Conservation (phyloP, 2,113 vertebrate species). For the Thymallus thymallus region DNA sequence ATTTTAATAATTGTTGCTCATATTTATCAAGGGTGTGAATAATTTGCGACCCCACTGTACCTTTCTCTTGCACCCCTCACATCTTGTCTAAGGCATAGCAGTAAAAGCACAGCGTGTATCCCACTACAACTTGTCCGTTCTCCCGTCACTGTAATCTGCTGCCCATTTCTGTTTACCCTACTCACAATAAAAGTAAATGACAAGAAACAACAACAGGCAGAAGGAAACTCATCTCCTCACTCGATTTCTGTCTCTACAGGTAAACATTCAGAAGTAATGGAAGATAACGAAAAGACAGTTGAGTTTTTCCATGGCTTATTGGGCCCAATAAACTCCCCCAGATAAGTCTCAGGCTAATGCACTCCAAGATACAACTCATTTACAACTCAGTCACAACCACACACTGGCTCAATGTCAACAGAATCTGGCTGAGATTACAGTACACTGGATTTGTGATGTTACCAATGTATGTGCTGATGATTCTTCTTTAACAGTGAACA, state of each 20-base stretch:
- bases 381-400: no score
- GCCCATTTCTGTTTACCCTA: constrained; percentile 36
- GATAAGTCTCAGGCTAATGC: constrained; percentile 50
- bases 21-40: no score
- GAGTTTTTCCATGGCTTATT: constrained; percentile 47
- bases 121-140: neutral
- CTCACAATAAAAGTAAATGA: constrained; percentile 69
- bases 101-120: neutral
- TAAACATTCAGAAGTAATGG: constrained; percentile 55
- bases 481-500: no score
- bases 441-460: no score
- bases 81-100: neutral
- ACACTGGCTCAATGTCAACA: no score
- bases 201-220: constrained; percentile 58
- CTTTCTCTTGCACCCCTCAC: no score
- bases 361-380: constrained; percentile 32
- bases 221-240: constrained; percentile 61
- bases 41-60: no score
- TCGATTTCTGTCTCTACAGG: constrained; percentile 42
- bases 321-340: constrained; percentile 50
- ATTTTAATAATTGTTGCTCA: no score
- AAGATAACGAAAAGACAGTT: constrained; percentile 60
- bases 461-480: no score
- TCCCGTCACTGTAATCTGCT: neutral
- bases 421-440: no score